phyloP scores from a whole-genome alignment of 2,113 vertebrate genomes.

The Columba livia region DNA sequence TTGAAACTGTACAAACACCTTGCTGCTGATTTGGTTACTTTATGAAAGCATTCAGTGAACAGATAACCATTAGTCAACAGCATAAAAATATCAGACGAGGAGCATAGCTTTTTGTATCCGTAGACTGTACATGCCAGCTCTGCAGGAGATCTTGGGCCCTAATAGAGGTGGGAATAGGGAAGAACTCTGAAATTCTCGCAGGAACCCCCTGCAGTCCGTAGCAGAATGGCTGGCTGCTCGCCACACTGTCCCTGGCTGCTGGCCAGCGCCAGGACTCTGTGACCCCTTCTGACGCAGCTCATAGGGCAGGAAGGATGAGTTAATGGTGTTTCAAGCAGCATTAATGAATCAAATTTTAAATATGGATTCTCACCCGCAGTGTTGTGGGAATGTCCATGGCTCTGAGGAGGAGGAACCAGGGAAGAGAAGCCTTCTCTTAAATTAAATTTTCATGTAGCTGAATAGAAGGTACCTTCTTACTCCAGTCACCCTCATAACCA shows the following conservation, averaged over 20 bases:
- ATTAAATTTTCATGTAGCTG: not conserved
- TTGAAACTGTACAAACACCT: not conserved
- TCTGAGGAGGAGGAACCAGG: not conserved
- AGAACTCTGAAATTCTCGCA: not conserved
- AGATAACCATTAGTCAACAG: not conserved
- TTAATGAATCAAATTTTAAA: not conserved
- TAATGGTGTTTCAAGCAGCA: not conserved
- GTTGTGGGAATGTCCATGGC: not conserved
- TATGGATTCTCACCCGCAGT: not conserved
- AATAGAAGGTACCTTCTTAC: not conserved
- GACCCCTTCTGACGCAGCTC: slow-evolving; percentile 2
- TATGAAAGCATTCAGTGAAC: not conserved
- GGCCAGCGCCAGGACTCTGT: not conserved
- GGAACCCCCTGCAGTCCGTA: not conserved
- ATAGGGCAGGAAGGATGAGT: not conserved
- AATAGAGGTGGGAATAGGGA: not conserved
- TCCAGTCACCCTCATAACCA: not conserved
- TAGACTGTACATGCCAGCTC: not conserved
- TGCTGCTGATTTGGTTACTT: not conserved
- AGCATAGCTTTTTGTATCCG: not conserved
- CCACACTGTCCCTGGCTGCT: slow-evolving; percentile 14
- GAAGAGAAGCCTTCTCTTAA: not conserved
- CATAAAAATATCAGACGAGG: not conserved
- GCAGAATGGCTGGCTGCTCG: not conserved
- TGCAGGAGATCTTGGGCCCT: not conserved